Evolutionary conservation across 2,888 invertebrate genomes (phyloP), one percentile per base, ranked within the genome.

Genomic region (Phorcus lineatus): DNA sequence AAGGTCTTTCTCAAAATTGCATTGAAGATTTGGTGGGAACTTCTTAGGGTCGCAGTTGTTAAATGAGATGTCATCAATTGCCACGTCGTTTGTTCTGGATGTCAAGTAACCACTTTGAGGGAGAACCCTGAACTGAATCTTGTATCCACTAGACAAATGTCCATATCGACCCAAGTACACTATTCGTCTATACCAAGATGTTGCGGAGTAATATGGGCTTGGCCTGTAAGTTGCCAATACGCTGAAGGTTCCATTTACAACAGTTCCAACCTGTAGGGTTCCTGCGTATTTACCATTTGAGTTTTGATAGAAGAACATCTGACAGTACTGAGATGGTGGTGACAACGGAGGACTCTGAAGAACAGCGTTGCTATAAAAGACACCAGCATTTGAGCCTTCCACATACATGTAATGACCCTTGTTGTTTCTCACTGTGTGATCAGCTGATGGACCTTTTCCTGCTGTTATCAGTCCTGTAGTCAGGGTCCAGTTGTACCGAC

Each of bases 11-110:
- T 91, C 90, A 87, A 92, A 92, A 57, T 85, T 88, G 80, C 92
- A 92, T 9, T 84, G 70, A 0, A 89, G 81, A 80, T 85, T 82
- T 47, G 90, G 89, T 40, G 88, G 87, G 22, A 77, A 57, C n/a
- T 83, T 57, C 36, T 81, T 83, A 3, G 88, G 88, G 57, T 88
- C 88, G 82, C 91, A 91, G 76, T 86, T 86, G 13, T 40, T 62
- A 83, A 91, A 91, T 3, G 84, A 74, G 70, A 92, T 89, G 81
- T 92, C 90, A 87, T 93, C 93, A 74, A 93, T 82, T 3, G 92
- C 91, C 22, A 91, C 84, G 82, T 91, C 90, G 52, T 86, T 85
- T 24, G 86, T 84, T 74, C 62, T 77, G 16, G 84, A 79, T 17
- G 86, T 74, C 31, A 79, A 75, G 79, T 85, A 86, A n/a, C 86